Evolutionary conservation across 2,888 invertebrate genomes (phyloP).

Genomic region (Lordiphosa fenestrarum): DNA sequence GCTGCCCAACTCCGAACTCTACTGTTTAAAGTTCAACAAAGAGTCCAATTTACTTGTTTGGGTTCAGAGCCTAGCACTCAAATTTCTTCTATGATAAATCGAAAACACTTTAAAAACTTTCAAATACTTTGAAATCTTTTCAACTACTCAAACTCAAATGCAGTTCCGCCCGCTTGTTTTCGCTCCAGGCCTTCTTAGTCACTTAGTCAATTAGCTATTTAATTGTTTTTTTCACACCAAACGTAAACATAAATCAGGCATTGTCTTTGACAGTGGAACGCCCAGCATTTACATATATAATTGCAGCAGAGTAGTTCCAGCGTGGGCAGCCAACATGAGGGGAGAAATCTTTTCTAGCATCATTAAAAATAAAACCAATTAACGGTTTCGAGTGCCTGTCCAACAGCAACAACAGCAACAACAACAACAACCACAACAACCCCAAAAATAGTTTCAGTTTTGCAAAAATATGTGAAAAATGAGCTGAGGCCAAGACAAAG

Average conservation of each 20-base stretch:
- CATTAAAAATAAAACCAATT: constrained; percentile 72
- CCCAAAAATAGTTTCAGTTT: constrained; percentile 66
- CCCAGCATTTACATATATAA: constrained; percentile 65
- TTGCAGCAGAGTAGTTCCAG: constrained; percentile 15
- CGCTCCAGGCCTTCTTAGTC: constrained; percentile 15
- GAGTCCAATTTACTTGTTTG: too few relatives aligned
- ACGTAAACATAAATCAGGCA: constrained; percentile 57
- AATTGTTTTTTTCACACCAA: constrained; percentile 52
- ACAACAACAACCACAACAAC: constrained; percentile 20
- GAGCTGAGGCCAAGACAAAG: constrained; percentile 24
- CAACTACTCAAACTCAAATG: too few relatives aligned
- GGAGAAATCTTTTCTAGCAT: constrained; percentile 39
- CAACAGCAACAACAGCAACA: constrained; percentile 25
- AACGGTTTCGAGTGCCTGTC: constrained; percentile 59
- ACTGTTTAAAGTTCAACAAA: too few relatives aligned
- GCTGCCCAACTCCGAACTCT: too few relatives aligned
- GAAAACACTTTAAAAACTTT: too few relatives aligned
- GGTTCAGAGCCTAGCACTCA: too few relatives aligned
- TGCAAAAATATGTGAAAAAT: constrained; percentile 52
- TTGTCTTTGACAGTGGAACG: constrained; percentile 20
- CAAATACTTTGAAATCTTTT: too few relatives aligned
- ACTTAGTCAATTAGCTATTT: constrained; percentile 56
- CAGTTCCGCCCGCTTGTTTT: not conserved
- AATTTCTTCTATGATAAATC: too few relatives aligned
- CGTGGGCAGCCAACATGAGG: constrained; percentile 8